Percentiles rank a stretch among this genome's conserved stretches.
phyloP scores from a whole-genome alignment of 2,113 vertebrate species.

The Thamnophis sirtalis region DNA sequence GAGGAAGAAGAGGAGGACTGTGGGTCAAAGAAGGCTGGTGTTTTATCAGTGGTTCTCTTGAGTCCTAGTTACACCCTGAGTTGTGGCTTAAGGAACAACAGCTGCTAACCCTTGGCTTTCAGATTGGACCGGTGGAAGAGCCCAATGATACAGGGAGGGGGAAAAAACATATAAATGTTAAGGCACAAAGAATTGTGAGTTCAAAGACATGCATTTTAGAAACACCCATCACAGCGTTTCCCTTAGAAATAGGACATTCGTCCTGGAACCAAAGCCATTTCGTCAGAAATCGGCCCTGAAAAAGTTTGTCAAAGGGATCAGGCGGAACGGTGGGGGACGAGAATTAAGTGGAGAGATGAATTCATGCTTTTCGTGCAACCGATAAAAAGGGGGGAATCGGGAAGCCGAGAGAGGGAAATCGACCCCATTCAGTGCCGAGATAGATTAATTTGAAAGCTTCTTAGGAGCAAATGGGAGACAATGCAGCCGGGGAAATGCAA shows the following conservation, averaged over 20 bases:
- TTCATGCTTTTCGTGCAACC: fast-evolving
- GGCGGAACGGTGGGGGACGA: background rate
- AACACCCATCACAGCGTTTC: background rate
- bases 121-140: background rate
- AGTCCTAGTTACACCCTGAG: background rate
- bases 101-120: background rate
- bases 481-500: conserved; percentile 25
- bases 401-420: conserved; percentile 12
- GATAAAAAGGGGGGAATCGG: background rate
- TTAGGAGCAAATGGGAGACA: conserved; percentile 37
- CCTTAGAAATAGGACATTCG: background rate
- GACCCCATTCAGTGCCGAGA: background rate
- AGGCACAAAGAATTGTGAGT: background rate
- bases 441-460: conserved; percentile 14
- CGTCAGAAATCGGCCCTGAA: fast-evolving
- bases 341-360: background rate
- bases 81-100: no score
- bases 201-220: background rate
- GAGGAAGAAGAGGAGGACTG: background rate
- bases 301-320: background rate
- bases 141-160: background rate
- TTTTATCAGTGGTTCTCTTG: background rate
- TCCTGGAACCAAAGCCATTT: fast-evolving
- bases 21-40: background rate
- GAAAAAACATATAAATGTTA: background rate